Evolutionary conservation across 2,797 vertebrate species (phyloP).

Genomic region (Poeciliopsis infans): DNA sequence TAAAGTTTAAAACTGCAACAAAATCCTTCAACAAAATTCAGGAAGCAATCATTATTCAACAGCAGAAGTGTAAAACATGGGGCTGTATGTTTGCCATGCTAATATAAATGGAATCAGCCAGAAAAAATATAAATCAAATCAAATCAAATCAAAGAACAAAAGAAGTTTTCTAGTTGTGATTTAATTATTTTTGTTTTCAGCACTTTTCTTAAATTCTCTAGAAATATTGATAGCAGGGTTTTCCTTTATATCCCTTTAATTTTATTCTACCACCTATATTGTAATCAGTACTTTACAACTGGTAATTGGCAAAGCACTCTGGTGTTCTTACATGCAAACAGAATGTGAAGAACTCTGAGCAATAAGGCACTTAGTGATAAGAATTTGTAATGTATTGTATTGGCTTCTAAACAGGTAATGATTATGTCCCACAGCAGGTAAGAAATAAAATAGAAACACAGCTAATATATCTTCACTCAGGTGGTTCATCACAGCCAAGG

Average conservation of each 20-base stretch:
- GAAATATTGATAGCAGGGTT: neutral
- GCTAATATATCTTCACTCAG: neutral
- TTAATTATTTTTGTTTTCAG: neutral
- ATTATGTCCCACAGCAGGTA: neutral
- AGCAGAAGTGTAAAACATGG: neutral
- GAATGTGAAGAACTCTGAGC: neutral
- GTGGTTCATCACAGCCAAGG: neutral
- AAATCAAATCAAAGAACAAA: neutral
- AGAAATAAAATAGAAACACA: neutral
- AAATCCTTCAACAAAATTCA: too few relatives aligned
- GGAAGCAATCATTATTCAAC: neutral
- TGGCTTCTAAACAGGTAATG: neutral
- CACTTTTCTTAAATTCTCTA: too few relatives aligned
- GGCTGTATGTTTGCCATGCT: too few relatives aligned
- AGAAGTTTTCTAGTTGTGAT: neutral
- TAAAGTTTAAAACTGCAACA: too few relatives aligned
- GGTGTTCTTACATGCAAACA: neutral
- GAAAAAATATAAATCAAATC: neutral
- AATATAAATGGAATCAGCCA: neutral
- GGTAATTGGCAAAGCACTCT: neutral
- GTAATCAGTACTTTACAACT: neutral
- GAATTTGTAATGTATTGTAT: constrained; percentile 2
- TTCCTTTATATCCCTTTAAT: neutral
- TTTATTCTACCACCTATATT: neutral
- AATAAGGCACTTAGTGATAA: neutral